These are phyloP conservation scores for Odontamblyopus lacepedii DNA, from an alignment of 2,797 vertebrate species.

Conservation along the genomic window DNA sequence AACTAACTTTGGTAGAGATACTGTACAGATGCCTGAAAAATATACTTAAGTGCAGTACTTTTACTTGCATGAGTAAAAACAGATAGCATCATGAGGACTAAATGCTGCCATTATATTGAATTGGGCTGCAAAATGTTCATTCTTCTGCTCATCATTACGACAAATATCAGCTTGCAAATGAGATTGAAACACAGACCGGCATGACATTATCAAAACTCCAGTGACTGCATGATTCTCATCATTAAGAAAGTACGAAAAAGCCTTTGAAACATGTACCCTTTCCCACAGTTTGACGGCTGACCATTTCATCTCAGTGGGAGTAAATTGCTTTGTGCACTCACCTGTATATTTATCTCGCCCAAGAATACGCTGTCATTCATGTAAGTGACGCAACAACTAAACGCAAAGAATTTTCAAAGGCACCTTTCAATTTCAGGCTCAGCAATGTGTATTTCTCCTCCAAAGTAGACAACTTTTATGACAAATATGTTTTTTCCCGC, in stretches of 20 bases:
- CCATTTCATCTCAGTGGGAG: constrained; percentile 14
- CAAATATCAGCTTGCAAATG: background rate
- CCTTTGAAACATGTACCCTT: constrained; percentile 10
- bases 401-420: background rate
- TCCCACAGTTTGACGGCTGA: constrained; percentile 21
- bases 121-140: background rate
- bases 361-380: constrained; percentile 18
- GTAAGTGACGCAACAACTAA: background rate
- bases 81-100: background rate
- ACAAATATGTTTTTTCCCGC: background rate
- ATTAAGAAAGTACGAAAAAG: constrained; percentile 11
- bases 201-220: background rate
- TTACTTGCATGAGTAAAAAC: background rate
- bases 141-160: background rate
- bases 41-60: no score
- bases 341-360: constrained; percentile 17
- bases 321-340: constrained; percentile 18
- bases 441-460: constrained; percentile 4
- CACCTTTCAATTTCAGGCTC: constrained; percentile 8
- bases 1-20: no score
- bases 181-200: background rate
- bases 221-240: constrained; percentile 10
- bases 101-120: background rate
- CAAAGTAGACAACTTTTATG: background rate
- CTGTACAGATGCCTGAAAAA: no score